Base-by-base conservation (phyloP, 1,140 invertebrate genomes). In the Drosophila bifasciata region DNA sequence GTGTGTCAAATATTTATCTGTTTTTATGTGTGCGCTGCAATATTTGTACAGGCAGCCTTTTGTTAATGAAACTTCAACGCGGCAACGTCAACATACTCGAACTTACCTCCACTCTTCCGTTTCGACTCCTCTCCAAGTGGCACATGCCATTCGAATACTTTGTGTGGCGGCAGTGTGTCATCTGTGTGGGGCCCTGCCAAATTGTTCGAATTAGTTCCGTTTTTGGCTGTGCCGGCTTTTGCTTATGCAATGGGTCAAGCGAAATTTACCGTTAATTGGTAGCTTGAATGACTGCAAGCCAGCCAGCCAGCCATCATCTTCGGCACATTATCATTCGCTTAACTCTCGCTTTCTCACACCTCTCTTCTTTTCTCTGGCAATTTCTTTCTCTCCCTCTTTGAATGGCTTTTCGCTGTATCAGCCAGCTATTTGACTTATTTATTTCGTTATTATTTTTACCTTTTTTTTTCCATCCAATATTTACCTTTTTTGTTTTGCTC, bases 401-500 rank as follows among this genome's bases (percentile, higher is more conserved):
- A n/a, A 61, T 46, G 50, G 25, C 44, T 61, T 48, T 67, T 39
- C 28, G 56, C 58, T 28, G 64, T 50, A 40, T 62, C 28, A 56
- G 55, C 57, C 28, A 56, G 55, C 57, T 76, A 85, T 75, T 88
- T 62, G 60, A 71, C 81, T 83, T 78, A 64, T 76, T 74, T 74
- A 77, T 77, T 77, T 72, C 72, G 59, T 76, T 70, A 51, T 64
- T 41, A 55, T 51, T 67, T 72, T 72, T 55, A 58, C 56, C 57
- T 58, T 74, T 78, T 60, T 58, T 74, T 78, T 69, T 68, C 73
- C 71, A 66, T 56, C 72, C 83, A 88, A 88, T 88, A 88, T 88
- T 88, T 88, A 88, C 83, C 83, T 88, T 88, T 88, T 88, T 88
- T 88, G 83, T 88, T 88, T 88, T 88, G 83, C 79, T 88, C 84